phyloP scores from a whole-genome alignment of 2,888 invertebrate species.

The Hedya salicella region DNA sequence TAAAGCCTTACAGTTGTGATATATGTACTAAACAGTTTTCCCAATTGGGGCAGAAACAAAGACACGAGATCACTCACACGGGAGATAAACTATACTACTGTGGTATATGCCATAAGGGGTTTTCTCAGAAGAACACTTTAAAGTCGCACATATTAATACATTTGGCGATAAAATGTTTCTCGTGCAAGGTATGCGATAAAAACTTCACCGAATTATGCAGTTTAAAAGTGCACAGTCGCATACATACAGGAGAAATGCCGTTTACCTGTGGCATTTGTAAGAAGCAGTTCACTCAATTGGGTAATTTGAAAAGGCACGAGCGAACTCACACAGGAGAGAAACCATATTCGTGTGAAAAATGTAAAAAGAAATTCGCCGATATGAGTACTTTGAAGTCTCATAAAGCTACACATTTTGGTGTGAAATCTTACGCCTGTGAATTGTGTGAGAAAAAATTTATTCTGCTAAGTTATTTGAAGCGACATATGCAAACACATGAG shows the following conservation, averaged over 20 bases:
- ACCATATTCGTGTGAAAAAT: too few species aligned
- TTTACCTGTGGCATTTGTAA: background rate
- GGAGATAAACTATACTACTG: constrained; percentile 7
- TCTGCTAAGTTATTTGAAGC: too few species aligned
- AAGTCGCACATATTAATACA: background rate
- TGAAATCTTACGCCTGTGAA: constrained; percentile 1
- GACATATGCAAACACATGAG: too few species aligned
- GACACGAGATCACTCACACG: background rate
- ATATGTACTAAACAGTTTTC: too few species aligned
- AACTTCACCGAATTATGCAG: background rate
- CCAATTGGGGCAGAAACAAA: too few species aligned
- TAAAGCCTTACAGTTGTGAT: too few species aligned
- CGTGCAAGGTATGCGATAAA: background rate
- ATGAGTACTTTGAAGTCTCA: background rate
- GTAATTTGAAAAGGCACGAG: too few species aligned
- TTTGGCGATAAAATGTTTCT: background rate
- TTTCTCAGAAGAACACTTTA: background rate
- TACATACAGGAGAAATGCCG: background rate
- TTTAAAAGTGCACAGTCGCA: background rate
- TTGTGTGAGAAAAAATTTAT: constrained; percentile 8
- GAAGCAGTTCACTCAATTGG: too few species aligned
- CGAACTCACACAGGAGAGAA: too few species aligned
- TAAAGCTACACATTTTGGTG: too few species aligned
- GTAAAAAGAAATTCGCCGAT: too few species aligned
- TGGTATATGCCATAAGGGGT: background rate